Base-by-base conservation (phyloP, 2,888 invertebrate genomes). In the Cactoblastis cactorum region DNA sequence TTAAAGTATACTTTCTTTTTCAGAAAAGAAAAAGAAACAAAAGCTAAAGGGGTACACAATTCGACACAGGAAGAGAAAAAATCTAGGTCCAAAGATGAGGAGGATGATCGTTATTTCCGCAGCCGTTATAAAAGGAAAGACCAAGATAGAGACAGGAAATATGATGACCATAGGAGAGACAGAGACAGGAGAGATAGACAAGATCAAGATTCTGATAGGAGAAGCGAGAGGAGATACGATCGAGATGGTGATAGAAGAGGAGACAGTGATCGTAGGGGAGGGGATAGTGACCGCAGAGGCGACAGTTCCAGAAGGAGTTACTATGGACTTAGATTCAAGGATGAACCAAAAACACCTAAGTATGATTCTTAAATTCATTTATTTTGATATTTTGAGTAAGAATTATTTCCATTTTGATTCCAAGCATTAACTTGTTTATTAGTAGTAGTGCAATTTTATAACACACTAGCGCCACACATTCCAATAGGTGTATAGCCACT, bases 271-370 rank as follows among this genome's bases (percentile, higher is more conserved):
- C 69, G 92, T 70, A 74, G 88, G 48, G 90, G 90, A 54, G 74
- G 70, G 49, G 77, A 67, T 50, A 71, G 70, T 39, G 81, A 82
- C 2, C 82, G 75, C 22, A 63, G 69, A 48, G 62, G 74, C 74
- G 89, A 80, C 51, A 90, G 74, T 70, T 90, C 77, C 56, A 70
- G 92, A 71, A 74, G 88, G 47, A 90, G 90, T 62, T 83, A 87
- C 56, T 90, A 90, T 71, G 90, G 93, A 18, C 92, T 92, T 0
- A 90, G 93, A 45, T 95, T 95, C 70, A 93, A 92, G 69, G 96
- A 97, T 86, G 97, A 97, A 73, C 97, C 97, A 0, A 91, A 91
- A 54, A 98, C 97, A 9, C 98, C 98, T 0, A 93, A 92, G 80
- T 91, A 71, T 54, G 50, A 45, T 14, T 33, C 14, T 38, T 17